Evolutionary conservation across 1,140 invertebrate species (phyloP), one percentile per base, ranked within the genome.

Genomic region (Zaprionus taronus): DNA sequence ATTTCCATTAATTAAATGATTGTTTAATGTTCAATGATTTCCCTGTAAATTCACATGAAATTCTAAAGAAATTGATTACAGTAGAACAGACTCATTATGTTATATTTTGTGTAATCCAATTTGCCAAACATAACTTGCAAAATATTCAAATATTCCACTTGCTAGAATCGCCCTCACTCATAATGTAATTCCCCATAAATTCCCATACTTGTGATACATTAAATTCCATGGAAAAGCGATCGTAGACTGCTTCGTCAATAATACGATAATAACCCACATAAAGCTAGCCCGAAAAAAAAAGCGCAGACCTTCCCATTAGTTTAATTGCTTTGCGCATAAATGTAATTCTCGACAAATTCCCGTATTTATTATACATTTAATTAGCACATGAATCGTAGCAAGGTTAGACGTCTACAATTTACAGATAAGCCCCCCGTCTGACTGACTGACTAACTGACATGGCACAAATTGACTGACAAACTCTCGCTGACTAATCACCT

Each of bases 351-450:
- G 41, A 17, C 17, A 47, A 47, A 47, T 17, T 17, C n/a, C 0
- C 41, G n/a, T 47, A 47, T 47, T 47, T 17, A 47, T 47, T 47
- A 9, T 47, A 47, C n/a, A 47, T 47, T 17, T 47, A 47, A 47
- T 47, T 47, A 47, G n/a, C 41, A 47, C n/a, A 47, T 47, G 17
- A 17, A 47, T 47, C n/a, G n/a, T 11, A 47, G n/a, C 41, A 9
- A n/a, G n/a, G 41, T 7, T 17, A 47, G 41, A 47, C 41, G 41
- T 47, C 41, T 47, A 47, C 41, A 47, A 47, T 47, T 47, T 47
- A 47, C n/a, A 47, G 41, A 47, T 47, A 47, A 47, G 41, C 41
- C n/a, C 41, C 31, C 41, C n/a, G 38, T n/a, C 38, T n/a, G 38
- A 1, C 38, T n/a, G 38, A 1, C 38, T 41, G 38, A 15, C 38